Evolutionary conservation across 2,888 invertebrate genomes (phyloP).

Genomic region (Cosmopolites sordidus): DNA sequence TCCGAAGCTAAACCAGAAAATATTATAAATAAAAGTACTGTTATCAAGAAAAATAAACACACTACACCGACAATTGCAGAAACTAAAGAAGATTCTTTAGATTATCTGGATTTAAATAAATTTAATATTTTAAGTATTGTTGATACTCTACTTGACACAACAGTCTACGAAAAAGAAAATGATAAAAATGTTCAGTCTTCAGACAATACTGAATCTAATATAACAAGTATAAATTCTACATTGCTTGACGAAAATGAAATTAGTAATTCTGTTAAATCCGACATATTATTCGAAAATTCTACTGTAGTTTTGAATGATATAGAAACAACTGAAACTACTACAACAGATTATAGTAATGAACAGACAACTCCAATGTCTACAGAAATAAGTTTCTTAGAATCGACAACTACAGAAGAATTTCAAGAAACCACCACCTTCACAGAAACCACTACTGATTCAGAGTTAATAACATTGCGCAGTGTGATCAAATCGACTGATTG

Average conservation of each 20-base stretch:
- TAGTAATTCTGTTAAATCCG: background rate
- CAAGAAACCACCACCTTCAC: slow-evolving; percentile 20
- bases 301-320: slow-evolving; percentile 1
- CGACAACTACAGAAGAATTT: slow-evolving; percentile 26
- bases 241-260: background rate
- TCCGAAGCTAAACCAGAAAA: slow-evolving; percentile 1
- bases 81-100: slow-evolving; percentile 24
- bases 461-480: slow-evolving; percentile 36
- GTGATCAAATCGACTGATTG: slow-evolving; percentile 43
- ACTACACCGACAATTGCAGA: slow-evolving; percentile 3
- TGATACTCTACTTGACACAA: slow-evolving; percentile 35
- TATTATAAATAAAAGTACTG: slow-evolving; percentile 9
- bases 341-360: too few relatives aligned
- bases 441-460: slow-evolving; percentile 27
- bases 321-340: slow-evolving; percentile 3
- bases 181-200: slow-evolving; percentile 10
- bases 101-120: slow-evolving; percentile 28
- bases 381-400: background rate
- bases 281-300: background rate
- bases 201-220: slow-evolving; percentile 14
- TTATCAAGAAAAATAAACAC: slow-evolving; percentile 7
- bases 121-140: slow-evolving; percentile 35
- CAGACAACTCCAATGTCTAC: background rate
- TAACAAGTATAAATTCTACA: background rate
- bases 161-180: slow-evolving; percentile 35